Evolutionary conservation across 2,113 vertebrate genomes (phyloP).

Genomic region (Axis porcinus): DNA sequence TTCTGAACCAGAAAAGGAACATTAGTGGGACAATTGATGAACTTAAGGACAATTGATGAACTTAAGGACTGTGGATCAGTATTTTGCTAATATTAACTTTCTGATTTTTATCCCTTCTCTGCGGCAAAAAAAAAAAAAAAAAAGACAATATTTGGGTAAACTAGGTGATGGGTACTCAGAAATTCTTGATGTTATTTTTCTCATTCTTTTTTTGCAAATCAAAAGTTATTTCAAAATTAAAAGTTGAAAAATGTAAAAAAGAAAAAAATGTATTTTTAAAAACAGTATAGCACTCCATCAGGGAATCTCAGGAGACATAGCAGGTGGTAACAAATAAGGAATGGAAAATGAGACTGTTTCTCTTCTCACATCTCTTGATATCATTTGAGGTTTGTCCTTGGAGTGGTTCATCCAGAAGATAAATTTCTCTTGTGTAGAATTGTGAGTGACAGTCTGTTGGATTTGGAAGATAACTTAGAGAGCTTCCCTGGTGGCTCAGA

Average conservation of each 20-base stretch:
- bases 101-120: background rate
- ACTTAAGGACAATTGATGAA: background rate
- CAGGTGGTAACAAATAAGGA: background rate
- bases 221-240: background rate
- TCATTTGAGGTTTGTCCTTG: background rate
- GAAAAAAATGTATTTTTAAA: background rate
- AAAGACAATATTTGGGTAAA: background rate
- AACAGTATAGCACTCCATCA: background rate
- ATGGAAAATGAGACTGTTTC: background rate
- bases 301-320: background rate
- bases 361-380: background rate
- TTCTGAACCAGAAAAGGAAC: background rate
- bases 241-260: background rate
- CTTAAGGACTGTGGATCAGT: background rate
- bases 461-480: background rate
- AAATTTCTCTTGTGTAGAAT: background rate
- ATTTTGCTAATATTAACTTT: background rate
- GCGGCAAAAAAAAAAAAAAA: background rate
- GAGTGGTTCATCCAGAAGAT: background rate
- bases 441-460: background rate
- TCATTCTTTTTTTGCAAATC: background rate
- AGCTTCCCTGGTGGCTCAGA: background rate
- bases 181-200: background rate
- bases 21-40: background rate
- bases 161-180: background rate